Conservation (phyloP, 2,888 invertebrate genomes). For the Phytoseiulus persimilis region DNA sequence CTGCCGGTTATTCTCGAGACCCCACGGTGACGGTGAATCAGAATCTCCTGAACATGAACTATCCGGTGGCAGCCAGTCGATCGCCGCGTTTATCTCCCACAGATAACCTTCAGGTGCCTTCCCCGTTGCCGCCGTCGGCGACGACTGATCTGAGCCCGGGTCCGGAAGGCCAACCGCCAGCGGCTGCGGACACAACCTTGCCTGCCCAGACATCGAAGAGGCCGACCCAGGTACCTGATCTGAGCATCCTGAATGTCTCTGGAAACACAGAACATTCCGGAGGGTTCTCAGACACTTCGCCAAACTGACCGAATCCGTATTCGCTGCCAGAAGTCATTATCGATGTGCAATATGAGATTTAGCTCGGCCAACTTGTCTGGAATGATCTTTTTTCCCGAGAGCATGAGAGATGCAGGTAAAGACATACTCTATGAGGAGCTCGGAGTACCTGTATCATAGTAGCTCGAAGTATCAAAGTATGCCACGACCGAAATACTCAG, state of each 20-base stretch:
- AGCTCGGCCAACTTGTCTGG: too few relatives aligned
- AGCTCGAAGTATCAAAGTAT: too few relatives aligned
- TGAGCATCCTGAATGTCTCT: neutral
- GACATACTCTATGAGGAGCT: too few relatives aligned
- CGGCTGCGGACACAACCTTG: neutral
- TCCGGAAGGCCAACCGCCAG: neutral
- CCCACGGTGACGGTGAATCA: constrained; percentile 17
- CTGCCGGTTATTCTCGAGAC: constrained; percentile 9
- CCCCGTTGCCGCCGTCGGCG: neutral
- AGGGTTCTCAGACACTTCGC: neutral
- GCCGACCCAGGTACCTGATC: neutral
- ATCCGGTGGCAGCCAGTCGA: neutral
- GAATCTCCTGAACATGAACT: neutral
- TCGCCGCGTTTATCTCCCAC: neutral
- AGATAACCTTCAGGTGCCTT: constrained; percentile 5
- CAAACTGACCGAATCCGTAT: neutral
- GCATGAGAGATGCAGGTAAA: too few relatives aligned
- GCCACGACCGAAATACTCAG: too few relatives aligned
- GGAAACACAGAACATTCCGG: neutral
- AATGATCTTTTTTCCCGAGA: too few relatives aligned
- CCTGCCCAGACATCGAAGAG: neutral
- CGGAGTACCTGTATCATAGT: too few relatives aligned
- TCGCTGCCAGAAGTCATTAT: too few relatives aligned
- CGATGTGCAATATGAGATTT: too few relatives aligned
- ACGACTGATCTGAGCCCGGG: neutral